These are phyloP conservation scores for Pluvialis apricaria DNA, from an alignment of 2,113 vertebrate genomes.

Conservation along the genomic window DNA sequence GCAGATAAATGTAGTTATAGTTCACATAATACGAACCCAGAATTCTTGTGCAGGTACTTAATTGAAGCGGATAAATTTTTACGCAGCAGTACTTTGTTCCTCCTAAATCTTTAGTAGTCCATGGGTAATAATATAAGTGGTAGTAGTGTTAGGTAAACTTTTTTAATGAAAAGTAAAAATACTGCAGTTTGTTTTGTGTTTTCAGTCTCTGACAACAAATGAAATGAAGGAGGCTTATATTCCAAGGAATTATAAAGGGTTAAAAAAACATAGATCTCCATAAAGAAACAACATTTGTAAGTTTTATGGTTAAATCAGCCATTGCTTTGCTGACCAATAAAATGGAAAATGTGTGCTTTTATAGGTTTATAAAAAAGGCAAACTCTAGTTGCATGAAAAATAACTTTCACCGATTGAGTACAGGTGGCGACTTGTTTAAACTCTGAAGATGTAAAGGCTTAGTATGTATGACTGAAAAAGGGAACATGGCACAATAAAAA, in stretches of 20 bases:
- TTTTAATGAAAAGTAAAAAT: conserved; percentile 58
- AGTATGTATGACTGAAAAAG: conserved; percentile 91
- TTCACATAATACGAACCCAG: conserved; percentile 16
- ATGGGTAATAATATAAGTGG: conserved; percentile 41
- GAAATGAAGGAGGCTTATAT: conserved; percentile 53
- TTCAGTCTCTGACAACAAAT: conserved; percentile 37
- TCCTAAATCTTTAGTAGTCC: conserved; percentile 64
- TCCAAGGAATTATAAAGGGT: conserved; percentile 65
- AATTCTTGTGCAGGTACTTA: conserved; percentile 58
- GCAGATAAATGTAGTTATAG: conserved; percentile 26
- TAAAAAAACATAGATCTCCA: conserved; percentile 66
- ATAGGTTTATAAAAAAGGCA: conserved; percentile 82
- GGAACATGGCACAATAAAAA: conserved; percentile 86
- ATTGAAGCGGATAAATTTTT: conserved; percentile 57
- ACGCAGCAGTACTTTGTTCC: conserved; percentile 44
- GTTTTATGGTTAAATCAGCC: conserved; percentile 75
- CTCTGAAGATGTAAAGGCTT: conserved; percentile 81
- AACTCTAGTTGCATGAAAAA: conserved; percentile 81
- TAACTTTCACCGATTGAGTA: conserved; percentile 81
- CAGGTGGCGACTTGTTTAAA: conserved; percentile 86
- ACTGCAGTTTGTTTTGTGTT: conserved; percentile 45
- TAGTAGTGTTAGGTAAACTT: conserved; percentile 24
- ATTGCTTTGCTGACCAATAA: conserved; percentile 81
- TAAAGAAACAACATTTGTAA: conserved; percentile 74
- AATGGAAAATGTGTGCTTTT: conserved; percentile 83